Base-by-base conservation (phyloP, 1,140 invertebrate genomes). In the Trichomalopsis sarcophagae region DNA sequence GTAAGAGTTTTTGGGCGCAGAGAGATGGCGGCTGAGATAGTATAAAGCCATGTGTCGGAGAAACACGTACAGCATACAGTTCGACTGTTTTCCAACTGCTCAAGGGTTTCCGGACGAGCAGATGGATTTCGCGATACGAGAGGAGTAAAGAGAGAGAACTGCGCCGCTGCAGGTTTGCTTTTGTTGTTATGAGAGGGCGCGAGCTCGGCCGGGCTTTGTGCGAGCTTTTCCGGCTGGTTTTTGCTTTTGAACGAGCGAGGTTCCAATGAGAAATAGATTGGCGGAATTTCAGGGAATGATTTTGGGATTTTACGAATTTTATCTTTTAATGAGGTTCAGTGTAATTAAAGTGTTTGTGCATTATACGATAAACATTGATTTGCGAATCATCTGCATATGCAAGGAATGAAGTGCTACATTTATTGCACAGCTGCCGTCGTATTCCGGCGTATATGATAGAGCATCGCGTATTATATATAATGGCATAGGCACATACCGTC, bases 111-210 rank as follows among this genome's bases (percentile, higher is more conserved):
- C 76, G 82, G 76, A 44, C n/a, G 36, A 73, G 50, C 75, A 84
- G 82, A 84, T 84, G 62, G 40, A 78, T 84, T 84, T 84, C 40
- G 81, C 81, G 81, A 82, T 82, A 82, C 1, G 71, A 33, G 69
- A 71, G 69, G 69, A 44, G 40, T 44, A 10, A 10, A 44, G 40
- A 10, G 40, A 10, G 40, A 44, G 5, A 62, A 62, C 69, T 62
- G 55, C 5, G 4, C 47, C 14, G 14, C 55, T 21, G 21, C 55
- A 62, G 69, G 27, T 33, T 71, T 33, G 21, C 21, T 62, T 71
- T 71, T 71, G n/a, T 71, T 71, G 10, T 30, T n/a, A 36, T 36
- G 33, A 36, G 69, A 44, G 9, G 10, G 68, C 68, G 5, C 23
- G 68, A 30, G n/a, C 21, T 27, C 21, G 27, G 27, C 27, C 4